phyloP scores from a whole-genome alignment of 1,140 invertebrate species.

The Spodoptera frugiperda region DNA sequence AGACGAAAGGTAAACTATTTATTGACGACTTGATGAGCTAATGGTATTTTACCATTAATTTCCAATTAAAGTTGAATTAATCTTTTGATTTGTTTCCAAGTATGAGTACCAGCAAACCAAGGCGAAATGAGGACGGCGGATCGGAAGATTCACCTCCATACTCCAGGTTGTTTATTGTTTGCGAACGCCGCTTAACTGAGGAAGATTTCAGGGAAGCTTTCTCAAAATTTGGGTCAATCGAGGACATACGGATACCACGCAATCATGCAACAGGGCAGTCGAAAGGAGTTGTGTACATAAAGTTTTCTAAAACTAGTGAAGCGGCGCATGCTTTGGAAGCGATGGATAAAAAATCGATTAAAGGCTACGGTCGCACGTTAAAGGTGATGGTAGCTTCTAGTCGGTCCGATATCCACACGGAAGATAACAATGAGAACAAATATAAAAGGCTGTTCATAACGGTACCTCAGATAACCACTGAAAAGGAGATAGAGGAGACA shows the following conservation, averaged over 20 bases:
- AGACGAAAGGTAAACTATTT: no score
- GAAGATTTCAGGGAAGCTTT: slow-evolving; percentile 93
- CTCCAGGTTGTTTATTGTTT: slow-evolving; percentile 92
- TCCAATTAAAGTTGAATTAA: no score
- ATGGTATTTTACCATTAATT: no score
- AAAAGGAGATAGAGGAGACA: slow-evolving; percentile 92
- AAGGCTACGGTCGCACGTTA: slow-evolving; percentile 90
- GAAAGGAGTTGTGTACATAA: slow-evolving; percentile 94
- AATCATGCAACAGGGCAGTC: slow-evolving; percentile 93
- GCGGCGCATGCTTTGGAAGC: slow-evolving; percentile 93
- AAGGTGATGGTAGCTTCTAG: slow-evolving; percentile 95
- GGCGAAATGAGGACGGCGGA: slow-evolving; percentile 57
- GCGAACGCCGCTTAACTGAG: slow-evolving; percentile 92
- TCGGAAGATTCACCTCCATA: slow-evolving; percentile 69
- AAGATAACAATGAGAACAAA: slow-evolving; percentile 90
- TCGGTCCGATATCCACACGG: slow-evolving; percentile 91
- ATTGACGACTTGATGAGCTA: no score
- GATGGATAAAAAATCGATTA: slow-evolving; percentile 94
- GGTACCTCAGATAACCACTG: slow-evolving; percentile 92
- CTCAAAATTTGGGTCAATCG: slow-evolving; percentile 93
- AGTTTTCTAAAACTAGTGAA: slow-evolving; percentile 94
- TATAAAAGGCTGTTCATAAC: slow-evolving; percentile 95
- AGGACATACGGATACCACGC: slow-evolving; percentile 95
- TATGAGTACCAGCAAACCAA: slow-evolving; percentile 52
- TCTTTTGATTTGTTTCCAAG: background rate